Percentiles rank a stretch among this genome's conserved stretches.
phyloP scores from a whole-genome alignment of 2,888 invertebrate genomes.

The Heliconius aoede region DNA sequence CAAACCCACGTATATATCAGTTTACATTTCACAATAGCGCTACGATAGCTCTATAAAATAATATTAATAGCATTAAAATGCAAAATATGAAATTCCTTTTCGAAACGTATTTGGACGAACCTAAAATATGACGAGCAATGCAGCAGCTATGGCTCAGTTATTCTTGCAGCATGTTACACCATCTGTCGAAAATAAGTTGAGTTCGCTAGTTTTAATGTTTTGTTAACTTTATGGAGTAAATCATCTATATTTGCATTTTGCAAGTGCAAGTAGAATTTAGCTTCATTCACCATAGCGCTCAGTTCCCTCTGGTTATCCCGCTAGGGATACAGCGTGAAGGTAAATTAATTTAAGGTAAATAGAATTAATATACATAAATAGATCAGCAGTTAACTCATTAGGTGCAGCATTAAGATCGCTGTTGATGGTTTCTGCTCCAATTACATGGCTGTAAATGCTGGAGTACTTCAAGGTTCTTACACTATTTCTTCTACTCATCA shows the following conservation, averaged over 20 bases:
- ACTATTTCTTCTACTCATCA: no score
- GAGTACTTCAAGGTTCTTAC: no score
- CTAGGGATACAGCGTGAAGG: no score
- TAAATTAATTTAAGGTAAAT: no score
- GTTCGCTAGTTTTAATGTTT: slow-evolving; percentile 20
- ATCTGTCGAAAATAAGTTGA: slow-evolving; percentile 27
- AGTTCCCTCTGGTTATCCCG: no score
- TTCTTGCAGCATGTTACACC: slow-evolving; percentile 23
- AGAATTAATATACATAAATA: no score
- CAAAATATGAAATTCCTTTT: slow-evolving; percentile 20
- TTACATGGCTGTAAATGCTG: no score
- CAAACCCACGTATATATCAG: neutral
- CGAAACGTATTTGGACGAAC: neutral
- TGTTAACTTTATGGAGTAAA: neutral
- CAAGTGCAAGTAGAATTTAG: neutral
- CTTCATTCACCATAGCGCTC: no score
- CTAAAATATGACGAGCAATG: slow-evolving; percentile 16
- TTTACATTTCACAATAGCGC: neutral
- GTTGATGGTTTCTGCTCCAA: no score
- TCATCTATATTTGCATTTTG: slow-evolving; percentile 13
- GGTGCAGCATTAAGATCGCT: no score
- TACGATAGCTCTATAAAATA: neutral
- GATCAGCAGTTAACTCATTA: no score
- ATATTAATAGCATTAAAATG: slow-evolving; percentile 10
- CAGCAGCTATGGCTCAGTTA: slow-evolving; percentile 10